Percentiles rank a stretch among this genome's conserved stretches.
These are phyloP conservation scores for Poeciliopsis turneri DNA, from an alignment of 2,797 vertebrate species.

Conservation along the genomic window DNA sequence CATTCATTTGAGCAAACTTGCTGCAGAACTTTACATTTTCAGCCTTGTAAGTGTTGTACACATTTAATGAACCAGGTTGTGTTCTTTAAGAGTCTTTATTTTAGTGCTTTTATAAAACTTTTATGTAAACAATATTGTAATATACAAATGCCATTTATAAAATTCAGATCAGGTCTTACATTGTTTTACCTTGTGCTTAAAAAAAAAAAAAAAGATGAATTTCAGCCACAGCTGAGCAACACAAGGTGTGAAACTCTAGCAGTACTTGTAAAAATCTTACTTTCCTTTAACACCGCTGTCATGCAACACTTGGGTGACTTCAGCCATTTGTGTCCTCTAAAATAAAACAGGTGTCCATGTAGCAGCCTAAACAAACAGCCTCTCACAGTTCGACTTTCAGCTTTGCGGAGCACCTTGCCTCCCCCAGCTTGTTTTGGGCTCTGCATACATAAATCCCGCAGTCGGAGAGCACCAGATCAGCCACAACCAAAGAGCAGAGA, in stretches of 20 bases:
- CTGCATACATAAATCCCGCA: slow-evolving; percentile 80
- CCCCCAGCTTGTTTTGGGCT: slow-evolving; percentile 72
- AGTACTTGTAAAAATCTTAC: neutral
- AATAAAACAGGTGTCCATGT: neutral
- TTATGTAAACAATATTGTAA: neutral
- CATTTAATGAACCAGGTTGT: neutral
- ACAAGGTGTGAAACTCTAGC: neutral
- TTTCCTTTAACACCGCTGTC: neutral
- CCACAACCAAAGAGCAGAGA: slow-evolving; percentile 75
- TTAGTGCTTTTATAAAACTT: neutral
- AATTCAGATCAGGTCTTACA: neutral
- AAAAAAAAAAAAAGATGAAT: neutral
- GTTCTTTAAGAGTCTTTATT: slow-evolving; percentile 6
- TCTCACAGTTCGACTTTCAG: slow-evolving; percentile 54
- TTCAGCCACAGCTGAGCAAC: neutral
- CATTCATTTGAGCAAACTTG: neutral
- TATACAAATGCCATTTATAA: neutral
- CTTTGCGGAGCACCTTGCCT: slow-evolving; percentile 68
- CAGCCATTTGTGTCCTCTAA: neutral
- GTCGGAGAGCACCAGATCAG: slow-evolving; percentile 66
- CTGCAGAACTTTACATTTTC: neutral
- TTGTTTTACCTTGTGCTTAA: neutral
- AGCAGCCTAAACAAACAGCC: neutral
- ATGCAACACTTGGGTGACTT: neutral
- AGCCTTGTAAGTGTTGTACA: neutral